Evolutionary conservation across 2,888 invertebrate genomes (phyloP), one percentile per base, ranked within the genome.

Genomic region (Drosophila subsilvestris): DNA sequence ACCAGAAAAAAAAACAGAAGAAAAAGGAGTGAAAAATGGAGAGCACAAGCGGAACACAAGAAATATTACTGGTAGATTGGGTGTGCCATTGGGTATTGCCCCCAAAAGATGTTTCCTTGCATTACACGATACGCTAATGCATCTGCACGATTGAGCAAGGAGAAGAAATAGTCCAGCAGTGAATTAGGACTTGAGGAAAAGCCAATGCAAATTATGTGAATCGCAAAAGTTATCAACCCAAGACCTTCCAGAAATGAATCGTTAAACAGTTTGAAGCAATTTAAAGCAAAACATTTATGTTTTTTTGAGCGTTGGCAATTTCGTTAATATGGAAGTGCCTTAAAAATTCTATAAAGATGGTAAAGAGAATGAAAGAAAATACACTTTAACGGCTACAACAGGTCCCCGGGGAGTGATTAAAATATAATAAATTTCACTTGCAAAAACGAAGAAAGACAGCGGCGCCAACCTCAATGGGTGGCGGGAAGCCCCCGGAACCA

Each of bases 371-470:
- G 29, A 29, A 45, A 42, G 66, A 86, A 82, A 82, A 78, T 80
- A 80, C 72, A 61, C 76, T 85, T 88, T 81, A 86, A 88, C 75
- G 86, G 68, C 75, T 61, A 76, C 75, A 79, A 88, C 78, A 76
- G 72, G 80, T 79, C 91, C 86, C 89, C 66, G 65, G 91, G 89
- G 91, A 89, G 90, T 91, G 91, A 91, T 91, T 91, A 91, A 91
- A 91, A 90, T 90, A 90, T 90, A 90, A 91, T 89, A 91, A 89
- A 90, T 90, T 91, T 89, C 75, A 82, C 79, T 86, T 81, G 82
- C n/a, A 68, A 77, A 79, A 77, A 79, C 76, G 80, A 82, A 74
- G 56, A 62, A 79, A 76, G 59, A 73, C 73, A 67, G 68, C 74
- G 48, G 61, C 47, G 49, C 37, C 37, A 37, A 37, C 37, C 37